phyloP scores from a whole-genome alignment of 2,113 vertebrate species.

The Chaetura pelagica region DNA sequence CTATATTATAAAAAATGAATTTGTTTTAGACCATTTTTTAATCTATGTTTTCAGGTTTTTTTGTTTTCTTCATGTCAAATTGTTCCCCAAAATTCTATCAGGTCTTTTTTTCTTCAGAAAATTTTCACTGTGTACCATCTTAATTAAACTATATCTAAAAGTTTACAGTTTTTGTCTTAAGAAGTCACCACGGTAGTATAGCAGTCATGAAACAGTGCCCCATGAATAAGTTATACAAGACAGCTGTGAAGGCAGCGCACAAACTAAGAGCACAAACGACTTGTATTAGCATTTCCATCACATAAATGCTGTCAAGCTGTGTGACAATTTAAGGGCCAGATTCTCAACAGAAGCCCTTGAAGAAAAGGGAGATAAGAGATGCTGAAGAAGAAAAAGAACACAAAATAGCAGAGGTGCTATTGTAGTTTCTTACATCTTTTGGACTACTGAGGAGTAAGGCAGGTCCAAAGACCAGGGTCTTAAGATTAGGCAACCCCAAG shows the following conservation, averaged over 20 bases:
- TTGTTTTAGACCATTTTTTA: background rate
- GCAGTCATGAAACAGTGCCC: background rate
- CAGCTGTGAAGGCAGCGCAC: background rate
- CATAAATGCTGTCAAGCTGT: background rate
- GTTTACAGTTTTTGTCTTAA: background rate
- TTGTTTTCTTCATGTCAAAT: background rate
- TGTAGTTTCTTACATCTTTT: background rate
- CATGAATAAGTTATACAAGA: background rate
- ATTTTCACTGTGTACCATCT: background rate
- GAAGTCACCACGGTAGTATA: rapidly evolving
- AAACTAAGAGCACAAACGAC: background rate
- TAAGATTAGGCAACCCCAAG: background rate
- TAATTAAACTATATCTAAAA: background rate
- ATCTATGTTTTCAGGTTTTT: background rate
- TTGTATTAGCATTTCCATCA: background rate
- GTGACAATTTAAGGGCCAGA: background rate
- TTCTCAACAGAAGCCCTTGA: background rate
- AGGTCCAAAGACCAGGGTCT: background rate
- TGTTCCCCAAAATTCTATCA: background rate
- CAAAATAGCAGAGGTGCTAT: background rate
- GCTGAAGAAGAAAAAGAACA: background rate
- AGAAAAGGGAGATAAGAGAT: background rate
- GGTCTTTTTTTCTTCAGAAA: background rate
- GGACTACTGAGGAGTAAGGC: background rate
- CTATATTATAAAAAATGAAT: background rate